Conservation (phyloP, 2,888 invertebrate species). For the Tenthredo notha region DNA sequence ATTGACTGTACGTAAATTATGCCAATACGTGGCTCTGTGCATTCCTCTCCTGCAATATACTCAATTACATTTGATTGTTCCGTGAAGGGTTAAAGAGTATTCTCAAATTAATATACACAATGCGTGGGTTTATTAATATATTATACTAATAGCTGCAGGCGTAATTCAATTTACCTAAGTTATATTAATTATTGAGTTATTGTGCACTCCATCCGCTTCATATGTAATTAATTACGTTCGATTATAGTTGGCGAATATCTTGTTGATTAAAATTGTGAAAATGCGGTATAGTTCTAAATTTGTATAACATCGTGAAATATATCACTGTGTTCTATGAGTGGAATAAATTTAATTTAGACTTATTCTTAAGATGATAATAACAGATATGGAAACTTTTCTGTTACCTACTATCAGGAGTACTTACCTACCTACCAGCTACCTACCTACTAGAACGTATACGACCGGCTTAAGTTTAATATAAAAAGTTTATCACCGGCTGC, state of each 20-base stretch:
- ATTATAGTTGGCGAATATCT: no score
- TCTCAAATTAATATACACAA: background rate
- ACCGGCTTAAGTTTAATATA: conserved; percentile 45
- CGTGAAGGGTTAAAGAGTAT: background rate
- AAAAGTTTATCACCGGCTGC: conserved; percentile 50
- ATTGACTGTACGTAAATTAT: conserved; percentile 44
- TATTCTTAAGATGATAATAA: background rate
- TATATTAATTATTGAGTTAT: no score
- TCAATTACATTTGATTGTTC: conserved; percentile 16
- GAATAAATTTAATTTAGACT: background rate
- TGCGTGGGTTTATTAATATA: background rate
- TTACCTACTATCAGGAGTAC: conserved; percentile 14
- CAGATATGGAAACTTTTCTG: conserved; percentile 14
- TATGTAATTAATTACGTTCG: no score
- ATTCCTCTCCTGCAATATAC: background rate
- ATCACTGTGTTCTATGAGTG: background rate
- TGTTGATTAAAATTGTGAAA: no score
- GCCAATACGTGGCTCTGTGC: background rate
- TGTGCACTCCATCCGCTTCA: no score
- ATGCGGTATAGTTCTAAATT: no score
- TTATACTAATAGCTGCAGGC: background rate
- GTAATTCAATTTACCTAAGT: background rate
- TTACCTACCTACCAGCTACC: background rate
- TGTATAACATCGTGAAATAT: background rate
- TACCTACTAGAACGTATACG: background rate